Evolutionary conservation across 64 coral and sea anemone genomes (phyloP), one percentile per base, ranked within the genome.

Genomic region (Montipora efflorescens): DNA sequence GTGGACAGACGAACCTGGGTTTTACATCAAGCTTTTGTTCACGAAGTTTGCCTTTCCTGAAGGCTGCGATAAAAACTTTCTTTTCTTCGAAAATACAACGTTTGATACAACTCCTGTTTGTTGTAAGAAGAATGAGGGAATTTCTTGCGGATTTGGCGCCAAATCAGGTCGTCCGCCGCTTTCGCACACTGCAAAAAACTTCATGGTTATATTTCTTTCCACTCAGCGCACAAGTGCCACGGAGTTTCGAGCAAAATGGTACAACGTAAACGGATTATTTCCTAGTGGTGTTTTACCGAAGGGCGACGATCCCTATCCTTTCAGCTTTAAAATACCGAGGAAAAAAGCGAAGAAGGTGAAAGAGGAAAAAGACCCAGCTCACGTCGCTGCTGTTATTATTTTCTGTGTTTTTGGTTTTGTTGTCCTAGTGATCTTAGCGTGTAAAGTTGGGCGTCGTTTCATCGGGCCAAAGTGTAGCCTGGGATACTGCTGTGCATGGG

Each of bases 1-100:
- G 36, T 36, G 36, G 36, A 36, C 36, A 36, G 36, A 36, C 36
- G 36, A 36, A 36, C 25, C 80, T 16, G 80, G 53, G 4, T 83
- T 83, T 83, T 83, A 83, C 55, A 66, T 83, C 11, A 83, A 83
- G 55, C 80, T 83, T 7, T 50, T 67, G 22, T 83, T 83, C 25
- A 83, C 53, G 21, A 43, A 83, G 10, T 83, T 83, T 66, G 25
- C 23, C 23, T 62, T 83, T 21, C 36, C 21, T 64, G 80, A 50
- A 7, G 25, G 64, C 64, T 83, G 80, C 57, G 11, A 64, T 2
- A 25, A 83, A 2, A 83, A 43, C 16, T 83, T 62, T 23, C 9
- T 83, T 62, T 83, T 44, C 80, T 18, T 83, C 55, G 55, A 83
- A 64, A 83, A 83, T 36, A 0, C 36, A 36, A 36, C 36, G 36